These are phyloP conservation scores for Triplophysa siluroides DNA, from an alignment of 2,113 vertebrate species.

Conservation along the genomic window DNA sequence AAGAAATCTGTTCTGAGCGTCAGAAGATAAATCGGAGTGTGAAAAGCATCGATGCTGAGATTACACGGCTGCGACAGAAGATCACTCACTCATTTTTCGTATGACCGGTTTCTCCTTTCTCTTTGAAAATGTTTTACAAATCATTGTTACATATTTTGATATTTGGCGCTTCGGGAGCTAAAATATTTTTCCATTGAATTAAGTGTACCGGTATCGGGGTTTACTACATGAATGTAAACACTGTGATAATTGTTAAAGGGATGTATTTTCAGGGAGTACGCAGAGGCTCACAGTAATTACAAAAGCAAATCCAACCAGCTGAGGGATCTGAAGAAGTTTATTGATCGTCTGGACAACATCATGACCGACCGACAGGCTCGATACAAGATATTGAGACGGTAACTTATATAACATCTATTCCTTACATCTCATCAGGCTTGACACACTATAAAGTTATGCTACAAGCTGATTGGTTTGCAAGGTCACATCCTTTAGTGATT, in stretches of 20 bases:
- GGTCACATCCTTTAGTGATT: not conserved
- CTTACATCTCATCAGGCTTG: too few species aligned
- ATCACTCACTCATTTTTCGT: constrained; percentile 79
- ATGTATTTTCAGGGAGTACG: constrained; percentile 74
- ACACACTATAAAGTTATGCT: too few species aligned
- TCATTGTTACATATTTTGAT: too few species aligned
- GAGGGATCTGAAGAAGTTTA: constrained; percentile 82
- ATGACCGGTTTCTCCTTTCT: too few species aligned
- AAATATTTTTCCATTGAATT: too few species aligned
- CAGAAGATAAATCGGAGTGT: constrained; percentile 75
- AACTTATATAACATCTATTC: constrained; percentile 18
- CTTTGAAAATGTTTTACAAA: too few species aligned
- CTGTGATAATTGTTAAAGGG: not conserved
- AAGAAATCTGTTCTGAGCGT: constrained; percentile 74
- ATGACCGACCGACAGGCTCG: constrained; percentile 82
- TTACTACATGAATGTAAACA: not conserved
- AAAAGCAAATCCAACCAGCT: constrained; percentile 82
- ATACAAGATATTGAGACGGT: constrained; percentile 82
- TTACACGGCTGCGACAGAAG: constrained; percentile 77
- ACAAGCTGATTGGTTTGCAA: too few species aligned
- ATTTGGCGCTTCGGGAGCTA: too few species aligned
- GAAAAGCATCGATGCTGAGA: constrained; percentile 81
- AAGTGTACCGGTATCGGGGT: too few species aligned
- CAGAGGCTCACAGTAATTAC: constrained; percentile 82
- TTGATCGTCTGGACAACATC: constrained; percentile 79